These are phyloP conservation scores for Amphibalanus amphitrite DNA, from an alignment of 1,140 invertebrate genomes.

Conservation along the genomic window DNA sequence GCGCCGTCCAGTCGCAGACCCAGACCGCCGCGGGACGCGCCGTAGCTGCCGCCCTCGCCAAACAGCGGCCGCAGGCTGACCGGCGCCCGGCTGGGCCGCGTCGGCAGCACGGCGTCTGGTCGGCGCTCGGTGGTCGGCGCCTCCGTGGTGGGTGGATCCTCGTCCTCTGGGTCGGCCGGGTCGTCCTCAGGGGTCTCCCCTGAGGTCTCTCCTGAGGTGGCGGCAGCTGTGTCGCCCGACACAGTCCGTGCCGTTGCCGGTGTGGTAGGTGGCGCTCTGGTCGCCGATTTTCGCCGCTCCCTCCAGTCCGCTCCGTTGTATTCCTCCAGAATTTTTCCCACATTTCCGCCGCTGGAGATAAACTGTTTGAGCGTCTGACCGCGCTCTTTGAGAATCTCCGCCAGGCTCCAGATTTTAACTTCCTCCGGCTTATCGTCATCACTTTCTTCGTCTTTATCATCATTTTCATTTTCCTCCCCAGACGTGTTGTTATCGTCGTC, in stretches of 20 bases:
- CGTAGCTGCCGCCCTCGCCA: constrained; percentile 3
- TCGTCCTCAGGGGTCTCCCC: too few species aligned
- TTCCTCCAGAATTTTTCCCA: background rate
- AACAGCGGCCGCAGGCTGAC: background rate
- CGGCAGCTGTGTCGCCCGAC: background rate
- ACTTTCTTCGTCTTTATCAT: background rate
- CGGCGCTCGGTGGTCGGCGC: background rate
- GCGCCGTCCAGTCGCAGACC: background rate
- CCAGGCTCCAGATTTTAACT: background rate
- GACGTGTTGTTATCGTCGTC: too few species aligned
- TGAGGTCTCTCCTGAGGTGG: too few species aligned
- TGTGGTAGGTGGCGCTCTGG: background rate
- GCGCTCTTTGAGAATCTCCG: background rate
- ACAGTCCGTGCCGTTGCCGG: background rate
- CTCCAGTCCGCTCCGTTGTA: background rate
- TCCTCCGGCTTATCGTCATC: background rate
- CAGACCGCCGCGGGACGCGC: background rate
- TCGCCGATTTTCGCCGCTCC: background rate
- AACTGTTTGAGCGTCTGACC: background rate
- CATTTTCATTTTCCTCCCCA: too few species aligned
- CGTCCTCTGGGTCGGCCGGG: too few species aligned
- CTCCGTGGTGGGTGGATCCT: background rate
- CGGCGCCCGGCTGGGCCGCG: background rate
- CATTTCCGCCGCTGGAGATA: background rate
- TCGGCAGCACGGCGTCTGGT: background rate